These are phyloP conservation scores for Helicolenus hilgendorfi DNA, from an alignment of 2,797 vertebrate genomes.

Conservation along the genomic window DNA sequence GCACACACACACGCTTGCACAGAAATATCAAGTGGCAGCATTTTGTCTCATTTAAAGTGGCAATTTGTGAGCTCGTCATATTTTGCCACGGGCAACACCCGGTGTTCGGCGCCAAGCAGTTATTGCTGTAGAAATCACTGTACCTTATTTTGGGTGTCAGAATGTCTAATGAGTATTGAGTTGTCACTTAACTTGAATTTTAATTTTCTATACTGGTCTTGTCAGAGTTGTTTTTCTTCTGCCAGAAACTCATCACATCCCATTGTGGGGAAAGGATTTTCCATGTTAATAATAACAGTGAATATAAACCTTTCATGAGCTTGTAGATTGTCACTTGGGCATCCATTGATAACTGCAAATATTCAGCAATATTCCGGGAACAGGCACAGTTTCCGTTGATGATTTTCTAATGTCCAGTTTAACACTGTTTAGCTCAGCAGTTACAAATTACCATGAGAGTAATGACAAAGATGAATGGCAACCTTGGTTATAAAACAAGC, in stretches of 20 bases:
- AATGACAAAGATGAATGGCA: conserved; percentile 49
- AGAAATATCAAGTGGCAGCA: conserved; percentile 59
- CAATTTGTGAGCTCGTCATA: conserved; percentile 68
- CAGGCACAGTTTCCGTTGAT: neutral
- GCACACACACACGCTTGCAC: conserved; percentile 36
- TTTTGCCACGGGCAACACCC: conserved; percentile 42
- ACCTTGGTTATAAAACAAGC: conserved; percentile 42
- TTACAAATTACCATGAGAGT: conserved; percentile 12
- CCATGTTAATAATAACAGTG: neutral
- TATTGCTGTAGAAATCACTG: conserved; percentile 25
- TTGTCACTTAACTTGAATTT: conserved; percentile 36
- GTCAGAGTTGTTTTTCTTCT: conserved; percentile 26
- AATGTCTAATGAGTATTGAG: conserved; percentile 40
- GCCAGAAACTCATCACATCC: neutral
- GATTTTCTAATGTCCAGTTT: conserved; percentile 16
- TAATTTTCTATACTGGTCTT: conserved; percentile 23
- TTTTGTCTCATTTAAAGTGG: conserved; percentile 67
- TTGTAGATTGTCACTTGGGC: neutral
- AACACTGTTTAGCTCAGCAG: conserved; percentile 39
- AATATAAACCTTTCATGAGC: neutral
- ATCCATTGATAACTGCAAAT: neutral
- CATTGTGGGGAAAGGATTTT: neutral
- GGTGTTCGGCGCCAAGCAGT: conserved; percentile 36
- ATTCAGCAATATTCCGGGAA: neutral
- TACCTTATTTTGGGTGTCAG: conserved; percentile 51